Conservation (phyloP, 2,888 invertebrate genomes). For the Megamerina dolium region DNA sequence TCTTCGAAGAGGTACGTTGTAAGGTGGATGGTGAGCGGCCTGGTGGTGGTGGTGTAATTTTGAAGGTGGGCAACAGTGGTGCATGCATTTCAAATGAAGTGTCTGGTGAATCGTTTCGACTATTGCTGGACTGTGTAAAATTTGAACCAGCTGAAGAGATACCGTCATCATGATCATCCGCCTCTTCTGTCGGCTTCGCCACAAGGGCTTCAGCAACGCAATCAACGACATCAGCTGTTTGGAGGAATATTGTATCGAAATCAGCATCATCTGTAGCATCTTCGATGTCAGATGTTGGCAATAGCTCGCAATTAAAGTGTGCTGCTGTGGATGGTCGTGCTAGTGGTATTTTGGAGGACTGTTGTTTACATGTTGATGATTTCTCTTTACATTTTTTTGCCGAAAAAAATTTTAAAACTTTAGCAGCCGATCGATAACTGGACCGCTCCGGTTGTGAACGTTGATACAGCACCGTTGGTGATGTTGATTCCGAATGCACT, state of each 20-base stretch:
- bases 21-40: conserved; percentile 26
- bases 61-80: conserved; percentile 44
- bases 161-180: conserved; percentile 36
- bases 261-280: too few relatives aligned
- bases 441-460: conserved; percentile 32
- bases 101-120: conserved; percentile 36
- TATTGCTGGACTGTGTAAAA: conserved; percentile 23
- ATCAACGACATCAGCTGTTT: neutral
- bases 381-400: too few relatives aligned
- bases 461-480: too few relatives aligned
- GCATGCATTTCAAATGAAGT: conserved; percentile 46
- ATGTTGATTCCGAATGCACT: too few relatives aligned
- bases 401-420: conserved; percentile 42
- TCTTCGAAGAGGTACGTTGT: too few relatives aligned
- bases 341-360: conserved; percentile 34
- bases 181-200: too few relatives aligned
- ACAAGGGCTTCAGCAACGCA: too few relatives aligned
- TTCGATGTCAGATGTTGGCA: conserved; percentile 24
- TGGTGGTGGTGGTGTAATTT: conserved; percentile 41
- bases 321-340: conserved; percentile 28
- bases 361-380: conserved; percentile 20
- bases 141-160: conserved; percentile 36
- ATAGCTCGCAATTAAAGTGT: conserved; percentile 26
- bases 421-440: conserved; percentile 34
- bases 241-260: too few relatives aligned